Percentiles rank a stretch among this genome's conserved stretches.
These are phyloP conservation scores for Drosophila setifemur DNA, from an alignment of 1,140 invertebrate genomes.

Conservation along the genomic window DNA sequence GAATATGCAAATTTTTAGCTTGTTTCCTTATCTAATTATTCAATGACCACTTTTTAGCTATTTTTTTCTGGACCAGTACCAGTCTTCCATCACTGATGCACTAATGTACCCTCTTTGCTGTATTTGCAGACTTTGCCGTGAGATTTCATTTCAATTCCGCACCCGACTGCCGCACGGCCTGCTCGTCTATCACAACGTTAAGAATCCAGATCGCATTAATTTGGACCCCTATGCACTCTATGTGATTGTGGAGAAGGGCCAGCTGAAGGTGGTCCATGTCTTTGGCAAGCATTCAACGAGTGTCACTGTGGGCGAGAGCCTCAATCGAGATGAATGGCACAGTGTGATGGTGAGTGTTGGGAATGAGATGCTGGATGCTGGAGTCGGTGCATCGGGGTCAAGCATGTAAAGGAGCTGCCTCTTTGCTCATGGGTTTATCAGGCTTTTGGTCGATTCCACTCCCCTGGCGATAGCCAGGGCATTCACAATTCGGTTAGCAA, in stretches of 20 bases:
- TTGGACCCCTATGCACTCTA: constrained; percentile 92
- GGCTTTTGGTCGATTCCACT: not conserved
- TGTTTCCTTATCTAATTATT: too few species aligned
- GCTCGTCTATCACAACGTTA: constrained; percentile 94
- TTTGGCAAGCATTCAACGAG: constrained; percentile 93
- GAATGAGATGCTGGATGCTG: too few species aligned
- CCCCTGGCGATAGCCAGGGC: constrained; percentile 7
- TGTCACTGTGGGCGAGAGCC: constrained; percentile 92
- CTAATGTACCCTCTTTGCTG: constrained; percentile 14
- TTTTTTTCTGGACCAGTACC: too few species aligned
- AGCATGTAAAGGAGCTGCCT: constrained; percentile 12
- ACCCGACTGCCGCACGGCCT: constrained; percentile 93
- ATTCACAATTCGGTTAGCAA: constrained; percentile 8
- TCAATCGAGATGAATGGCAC: constrained; percentile 95
- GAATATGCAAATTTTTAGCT: too few species aligned
- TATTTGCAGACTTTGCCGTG: constrained; percentile 88
- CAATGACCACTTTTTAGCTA: not conserved
- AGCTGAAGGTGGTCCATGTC: constrained; percentile 94
- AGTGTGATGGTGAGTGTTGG: constrained; percentile 87
- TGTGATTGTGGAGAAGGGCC: constrained; percentile 94
- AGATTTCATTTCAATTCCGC: constrained; percentile 94
- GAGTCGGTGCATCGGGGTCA: constrained; percentile 21
- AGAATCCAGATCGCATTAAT: constrained; percentile 89
- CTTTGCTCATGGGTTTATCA: not conserved
- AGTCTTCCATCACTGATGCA: constrained; percentile 2